Conservation (phyloP, 2,888 invertebrate species). For the Ferrisia virgata region DNA sequence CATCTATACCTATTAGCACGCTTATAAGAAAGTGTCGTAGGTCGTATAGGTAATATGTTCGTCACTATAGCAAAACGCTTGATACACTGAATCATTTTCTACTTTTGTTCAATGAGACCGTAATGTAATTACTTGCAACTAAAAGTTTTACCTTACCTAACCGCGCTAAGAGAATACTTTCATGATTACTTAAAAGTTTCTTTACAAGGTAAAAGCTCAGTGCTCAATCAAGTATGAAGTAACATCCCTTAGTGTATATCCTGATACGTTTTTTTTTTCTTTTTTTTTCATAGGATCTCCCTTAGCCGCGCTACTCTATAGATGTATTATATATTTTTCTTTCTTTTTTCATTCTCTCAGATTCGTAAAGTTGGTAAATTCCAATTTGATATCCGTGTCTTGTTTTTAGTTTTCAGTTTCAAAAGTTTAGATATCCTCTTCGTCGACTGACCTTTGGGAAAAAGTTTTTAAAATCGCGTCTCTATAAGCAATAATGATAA, state of each 20-base stretch:
- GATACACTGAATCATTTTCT: background rate
- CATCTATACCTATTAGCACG: no score
- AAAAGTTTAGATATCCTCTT: background rate
- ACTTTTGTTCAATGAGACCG: background rate
- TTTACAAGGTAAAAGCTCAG: slow-evolving; percentile 22
- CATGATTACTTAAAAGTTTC: slow-evolving; percentile 20
- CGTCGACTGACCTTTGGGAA: slow-evolving; percentile 2
- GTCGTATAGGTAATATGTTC: background rate
- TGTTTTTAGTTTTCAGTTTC: slow-evolving; percentile 9
- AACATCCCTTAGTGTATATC: slow-evolving; percentile 33
- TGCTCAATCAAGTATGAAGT: slow-evolving; percentile 32
- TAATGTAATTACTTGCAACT: slow-evolving; percentile 14
- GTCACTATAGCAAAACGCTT: background rate
- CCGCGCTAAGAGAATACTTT: slow-evolving; percentile 19
- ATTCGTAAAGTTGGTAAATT: slow-evolving; percentile 3
- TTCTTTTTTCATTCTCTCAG: slow-evolving; percentile 3
- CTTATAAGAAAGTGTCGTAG: no score
- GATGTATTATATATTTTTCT: background rate
- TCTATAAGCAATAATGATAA: slow-evolving; percentile 17
- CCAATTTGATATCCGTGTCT: slow-evolving; percentile 17
- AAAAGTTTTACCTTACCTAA: slow-evolving; percentile 2
- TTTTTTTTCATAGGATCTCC: background rate
- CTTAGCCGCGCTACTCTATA: background rate
- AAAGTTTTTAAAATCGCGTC: slow-evolving; percentile 9
- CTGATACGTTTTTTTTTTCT: background rate